phyloP scores from a whole-genome alignment of 2,888 invertebrate genomes.

The Pseudococcus viburni region DNA sequence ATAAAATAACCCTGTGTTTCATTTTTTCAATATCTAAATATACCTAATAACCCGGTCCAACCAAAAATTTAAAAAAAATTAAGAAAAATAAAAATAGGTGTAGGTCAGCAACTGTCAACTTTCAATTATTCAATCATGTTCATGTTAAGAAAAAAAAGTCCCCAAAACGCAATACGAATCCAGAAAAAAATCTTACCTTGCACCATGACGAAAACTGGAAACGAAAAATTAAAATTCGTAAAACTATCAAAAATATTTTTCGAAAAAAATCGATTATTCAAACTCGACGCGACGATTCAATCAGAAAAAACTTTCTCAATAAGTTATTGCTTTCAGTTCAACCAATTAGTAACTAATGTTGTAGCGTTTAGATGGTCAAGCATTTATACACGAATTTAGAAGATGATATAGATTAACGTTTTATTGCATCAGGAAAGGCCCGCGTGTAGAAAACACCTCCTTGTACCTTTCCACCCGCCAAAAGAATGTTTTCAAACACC shows the following conservation, averaged over 20 bases:
- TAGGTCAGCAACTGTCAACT: too few relatives aligned
- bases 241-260: not conserved
- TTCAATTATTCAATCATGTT: not conserved
- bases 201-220: not conserved
- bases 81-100: too few relatives aligned
- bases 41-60: too few relatives aligned
- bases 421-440: constrained; percentile 41
- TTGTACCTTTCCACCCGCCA: not conserved
- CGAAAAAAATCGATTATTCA: not conserved
- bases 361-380: not conserved
- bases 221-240: not conserved
- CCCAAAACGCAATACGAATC: not conserved
- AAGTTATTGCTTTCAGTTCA: not conserved
- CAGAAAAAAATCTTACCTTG: not conserved
- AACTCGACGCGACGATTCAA: not conserved
- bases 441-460: not conserved
- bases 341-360: not conserved
- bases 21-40: too few relatives aligned
- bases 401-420: constrained; percentile 9
- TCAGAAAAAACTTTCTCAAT: not conserved
- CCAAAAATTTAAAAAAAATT: not conserved
- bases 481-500: not conserved
- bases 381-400: constrained; percentile 15
- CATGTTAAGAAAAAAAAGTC: not conserved
- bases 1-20: too few relatives aligned